phyloP scores from a whole-genome alignment of 2,797 vertebrate genomes.

The Discoglossus pictus region DNA sequence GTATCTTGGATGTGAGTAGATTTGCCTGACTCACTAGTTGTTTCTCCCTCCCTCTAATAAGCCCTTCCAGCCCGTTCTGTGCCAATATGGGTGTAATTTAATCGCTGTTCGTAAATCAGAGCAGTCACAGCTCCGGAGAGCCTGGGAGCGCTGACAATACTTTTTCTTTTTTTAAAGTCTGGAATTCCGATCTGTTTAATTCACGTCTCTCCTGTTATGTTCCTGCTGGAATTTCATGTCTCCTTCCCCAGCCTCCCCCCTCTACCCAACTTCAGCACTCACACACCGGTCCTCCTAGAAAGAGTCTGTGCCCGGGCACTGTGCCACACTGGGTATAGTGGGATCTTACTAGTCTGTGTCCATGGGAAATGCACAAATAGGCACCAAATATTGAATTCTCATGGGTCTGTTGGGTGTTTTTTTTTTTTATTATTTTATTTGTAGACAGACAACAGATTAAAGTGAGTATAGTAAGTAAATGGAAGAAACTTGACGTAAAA shows the following conservation, averaged over 20 bases:
- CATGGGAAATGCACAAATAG: conserved; percentile 29
- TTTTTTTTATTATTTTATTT: no score
- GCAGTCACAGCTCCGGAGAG: conserved; percentile 8
- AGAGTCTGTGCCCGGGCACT: conserved; percentile 27
- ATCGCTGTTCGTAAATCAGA: conserved; percentile 38
- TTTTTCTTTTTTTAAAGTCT: conserved; percentile 29
- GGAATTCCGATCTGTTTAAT: conserved; percentile 41
- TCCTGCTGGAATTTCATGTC: conserved; percentile 27
- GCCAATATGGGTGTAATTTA: conserved; percentile 37
- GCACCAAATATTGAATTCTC: no score
- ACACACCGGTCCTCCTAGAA: conserved; percentile 41
- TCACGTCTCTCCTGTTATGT: conserved; percentile 37
- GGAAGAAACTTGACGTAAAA: no score
- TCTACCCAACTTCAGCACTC: conserved; percentile 34
- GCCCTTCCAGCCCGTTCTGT: background rate
- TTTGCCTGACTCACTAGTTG: background rate
- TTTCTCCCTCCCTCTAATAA: no score
- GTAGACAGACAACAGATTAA: no score
- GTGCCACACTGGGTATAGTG: conserved; percentile 30
- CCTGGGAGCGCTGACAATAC: conserved; percentile 29
- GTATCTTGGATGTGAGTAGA: conserved; percentile 3
- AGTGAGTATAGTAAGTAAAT: no score
- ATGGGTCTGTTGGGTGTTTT: no score
- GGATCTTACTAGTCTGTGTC: conserved; percentile 6
- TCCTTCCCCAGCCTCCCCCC: background rate